Base-by-base conservation (phyloP, 1,140 invertebrate genomes). In the Lepidurus couesii region DNA sequence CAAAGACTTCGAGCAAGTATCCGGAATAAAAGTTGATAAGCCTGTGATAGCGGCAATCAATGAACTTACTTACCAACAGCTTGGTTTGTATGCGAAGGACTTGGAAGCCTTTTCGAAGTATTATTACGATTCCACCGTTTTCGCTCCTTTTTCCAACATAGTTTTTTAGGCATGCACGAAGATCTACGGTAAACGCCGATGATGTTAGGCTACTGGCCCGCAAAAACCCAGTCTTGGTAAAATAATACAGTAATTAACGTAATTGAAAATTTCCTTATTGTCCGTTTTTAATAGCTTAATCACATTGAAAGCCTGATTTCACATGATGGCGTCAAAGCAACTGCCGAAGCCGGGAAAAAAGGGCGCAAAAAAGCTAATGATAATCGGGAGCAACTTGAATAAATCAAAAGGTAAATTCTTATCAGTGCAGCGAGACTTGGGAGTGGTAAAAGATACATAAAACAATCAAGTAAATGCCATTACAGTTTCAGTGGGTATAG, bases 31-130 rank as follows among this genome's bases (percentile, higher is more conserved):
- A 13, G 77, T 80, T 45, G 85, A 85, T 21, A 85, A 86, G 79
- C 80, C 84, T 16, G 85, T 86, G 8, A 84, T 86, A 79, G 86
- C 87, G 80, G 81, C 88, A 42, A 86, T 88, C 74, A 83, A 85
- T 9, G 88, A 88, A 82, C 81, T 89, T 9, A 81, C 85, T 24
- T 86, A 84, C 81, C 87, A 86, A 82, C 88, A 88, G 82, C 76
- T 89, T 26, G 77, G 80, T 44, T 76, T 87, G 6, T 88, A 86
- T 80, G 85, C 82, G n/a, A 73, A 83, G 10, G 88, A 89, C 83
- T 85, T 89, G 79, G 87, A 89, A 83, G 85, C 84, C 42, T 89
- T 89, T 84, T 85, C 87, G 9, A 88, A 87, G 88, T 89, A 84
- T 77, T 82, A 84, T 76, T 79, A 44, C 7, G 1, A 73, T 47